Percentiles rank a stretch among this genome's conserved stretches.
Conservation (phyloP, 2,113 vertebrate genomes). For the Scortum barcoo region DNA sequence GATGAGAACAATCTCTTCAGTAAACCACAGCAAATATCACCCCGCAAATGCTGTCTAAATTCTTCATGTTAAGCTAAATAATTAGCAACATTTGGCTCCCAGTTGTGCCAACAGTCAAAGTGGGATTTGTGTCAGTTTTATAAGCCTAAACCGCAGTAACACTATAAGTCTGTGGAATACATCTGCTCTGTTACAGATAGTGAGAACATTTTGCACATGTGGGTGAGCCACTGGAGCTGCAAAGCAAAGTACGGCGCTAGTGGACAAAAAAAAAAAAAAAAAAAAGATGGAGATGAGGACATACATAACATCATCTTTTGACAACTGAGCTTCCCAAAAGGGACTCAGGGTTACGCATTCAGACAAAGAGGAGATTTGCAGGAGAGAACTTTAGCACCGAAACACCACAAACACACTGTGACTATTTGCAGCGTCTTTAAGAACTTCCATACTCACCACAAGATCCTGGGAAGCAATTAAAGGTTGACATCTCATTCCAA, state of each 20-base stretch:
- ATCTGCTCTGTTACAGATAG: slow-evolving; percentile 31
- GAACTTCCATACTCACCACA: slow-evolving; percentile 69
- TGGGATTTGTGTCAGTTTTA: slow-evolving; percentile 65
- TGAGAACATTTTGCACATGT: slow-evolving; percentile 23
- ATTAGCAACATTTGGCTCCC: slow-evolving; percentile 64
- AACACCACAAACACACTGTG: slow-evolving; percentile 41
- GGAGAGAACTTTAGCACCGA: slow-evolving; percentile 18
- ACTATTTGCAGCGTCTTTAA: slow-evolving; percentile 36
- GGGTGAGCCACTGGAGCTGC: slow-evolving; percentile 17
- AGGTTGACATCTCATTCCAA: slow-evolving; percentile 57
- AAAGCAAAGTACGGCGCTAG: slow-evolving; percentile 51
- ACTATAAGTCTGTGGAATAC: slow-evolving; percentile 53
- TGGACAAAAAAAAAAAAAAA: slow-evolving; percentile 44
- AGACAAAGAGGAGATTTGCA: slow-evolving; percentile 42
- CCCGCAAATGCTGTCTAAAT: slow-evolving; percentile 37
- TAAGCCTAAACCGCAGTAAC: slow-evolving; percentile 59
- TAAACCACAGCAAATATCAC: slow-evolving; percentile 51
- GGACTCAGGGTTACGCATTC: slow-evolving; percentile 1
- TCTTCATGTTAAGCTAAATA: slow-evolving; percentile 58
- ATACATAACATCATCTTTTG: slow-evolving; percentile 5
- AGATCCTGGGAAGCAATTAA: slow-evolving; percentile 52
- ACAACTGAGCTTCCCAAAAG: slow-evolving; percentile 11
- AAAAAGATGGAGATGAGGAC: background rate
- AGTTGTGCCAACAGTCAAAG: slow-evolving; percentile 66
- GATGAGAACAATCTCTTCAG: slow-evolving; percentile 42